A percentile compares a stretch with the other conserved stretches of the same genome.
Evolutionary conservation across 2,888 invertebrate genomes (phyloP).

Genomic region (Tetanocera ferruginea): DNA sequence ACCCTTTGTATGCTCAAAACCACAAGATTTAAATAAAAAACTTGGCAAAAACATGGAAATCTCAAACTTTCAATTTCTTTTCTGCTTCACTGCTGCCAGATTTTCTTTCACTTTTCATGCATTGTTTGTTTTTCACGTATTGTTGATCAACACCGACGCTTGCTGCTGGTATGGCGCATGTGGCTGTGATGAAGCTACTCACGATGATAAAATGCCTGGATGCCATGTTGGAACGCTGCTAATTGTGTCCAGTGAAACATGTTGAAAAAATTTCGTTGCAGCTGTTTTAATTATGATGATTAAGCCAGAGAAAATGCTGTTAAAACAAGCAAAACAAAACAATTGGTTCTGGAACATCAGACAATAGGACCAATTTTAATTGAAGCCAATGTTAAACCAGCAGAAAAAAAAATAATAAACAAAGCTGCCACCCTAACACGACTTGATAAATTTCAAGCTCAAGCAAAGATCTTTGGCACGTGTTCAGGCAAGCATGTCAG

Average conservation of each 20-base stretch:
- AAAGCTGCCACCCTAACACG: no score
- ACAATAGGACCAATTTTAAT: conserved; percentile 8
- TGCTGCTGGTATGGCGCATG: neutral
- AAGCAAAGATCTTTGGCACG: no score
- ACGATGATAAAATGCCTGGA: neutral
- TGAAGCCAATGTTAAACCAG: neutral
- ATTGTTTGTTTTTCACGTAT: conserved; percentile 2
- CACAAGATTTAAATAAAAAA: no score
- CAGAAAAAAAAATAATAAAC: neutral
- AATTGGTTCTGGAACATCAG: neutral
- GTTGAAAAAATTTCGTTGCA: neutral
- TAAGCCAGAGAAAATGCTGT: neutral
- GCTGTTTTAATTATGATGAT: neutral
- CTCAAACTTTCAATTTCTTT: conserved; percentile 9
- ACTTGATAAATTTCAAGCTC: no score
- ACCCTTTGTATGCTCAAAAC: neutral
- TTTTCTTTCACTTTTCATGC: neutral
- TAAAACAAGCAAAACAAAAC: neutral
- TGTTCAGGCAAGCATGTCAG: no score
- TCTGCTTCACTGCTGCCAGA: conserved; percentile 21
- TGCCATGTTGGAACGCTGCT: neutral
- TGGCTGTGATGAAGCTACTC: neutral
- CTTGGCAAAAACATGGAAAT: neutral
- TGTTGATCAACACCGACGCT: neutral
- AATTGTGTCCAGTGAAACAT: conserved; percentile 12